These are phyloP conservation scores for Smittia sp. DNA, from an alignment of 2,888 invertebrate genomes.

Conservation along the genomic window DNA sequence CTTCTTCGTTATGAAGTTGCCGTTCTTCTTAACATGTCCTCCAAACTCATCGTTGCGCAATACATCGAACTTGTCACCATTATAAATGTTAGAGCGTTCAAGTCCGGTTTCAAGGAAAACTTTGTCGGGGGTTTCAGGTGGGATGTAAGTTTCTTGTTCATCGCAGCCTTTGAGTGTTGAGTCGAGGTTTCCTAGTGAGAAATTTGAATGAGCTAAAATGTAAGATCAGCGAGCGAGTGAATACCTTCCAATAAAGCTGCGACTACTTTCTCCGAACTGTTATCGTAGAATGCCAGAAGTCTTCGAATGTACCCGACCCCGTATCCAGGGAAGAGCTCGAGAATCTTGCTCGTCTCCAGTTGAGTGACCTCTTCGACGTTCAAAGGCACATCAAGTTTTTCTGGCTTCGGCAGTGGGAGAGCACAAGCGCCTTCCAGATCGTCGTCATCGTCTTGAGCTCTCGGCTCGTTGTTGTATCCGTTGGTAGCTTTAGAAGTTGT, in stretches of 20 bases:
- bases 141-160: constrained; percentile 61
- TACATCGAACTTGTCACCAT: constrained; percentile 73
- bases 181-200: constrained; percentile 42
- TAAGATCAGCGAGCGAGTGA: too few relatives aligned
- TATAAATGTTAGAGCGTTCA: constrained; percentile 66
- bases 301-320: constrained; percentile 73
- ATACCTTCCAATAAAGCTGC: constrained; percentile 77
- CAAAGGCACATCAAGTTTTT: constrained; percentile 38
- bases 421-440: constrained; percentile 27
- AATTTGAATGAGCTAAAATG: constrained; percentile 19
- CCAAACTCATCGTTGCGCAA: constrained; percentile 61
- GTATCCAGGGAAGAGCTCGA: constrained; percentile 71
- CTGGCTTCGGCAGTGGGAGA: constrained; percentile 25
- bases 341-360: constrained; percentile 52
- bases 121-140: constrained; percentile 60
- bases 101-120: constrained; percentile 58
- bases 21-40: constrained; percentile 53
- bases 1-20: constrained; percentile 61
- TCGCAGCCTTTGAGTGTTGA: constrained; percentile 49
- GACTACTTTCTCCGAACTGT: constrained; percentile 69
- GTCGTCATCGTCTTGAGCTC: constrained; percentile 19
- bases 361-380: constrained; percentile 48
- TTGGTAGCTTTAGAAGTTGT: neutral
- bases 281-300: constrained; percentile 73
- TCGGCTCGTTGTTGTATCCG: neutral